Percentiles rank a stretch among this genome's conserved stretches.
These are phyloP conservation scores for Choreutis nemorana DNA, from an alignment of 2,888 invertebrate genomes.

Conservation along the genomic window DNA sequence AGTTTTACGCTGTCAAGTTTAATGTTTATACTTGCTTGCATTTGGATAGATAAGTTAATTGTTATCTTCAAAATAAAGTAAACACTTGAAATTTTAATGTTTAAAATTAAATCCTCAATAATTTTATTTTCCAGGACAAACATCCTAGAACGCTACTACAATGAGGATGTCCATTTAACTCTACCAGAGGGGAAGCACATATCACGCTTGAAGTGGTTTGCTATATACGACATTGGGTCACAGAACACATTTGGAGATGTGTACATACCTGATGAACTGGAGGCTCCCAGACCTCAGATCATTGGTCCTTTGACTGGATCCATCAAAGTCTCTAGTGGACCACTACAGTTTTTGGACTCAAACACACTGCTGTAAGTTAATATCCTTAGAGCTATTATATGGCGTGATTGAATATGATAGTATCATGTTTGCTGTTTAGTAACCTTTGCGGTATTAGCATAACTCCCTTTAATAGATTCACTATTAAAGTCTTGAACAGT, in stretches of 20 bases:
- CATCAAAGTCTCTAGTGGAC: slow-evolving; percentile 71
- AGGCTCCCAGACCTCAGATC: slow-evolving; percentile 78
- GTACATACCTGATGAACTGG: slow-evolving; percentile 89
- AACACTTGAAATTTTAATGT: too few relatives aligned
- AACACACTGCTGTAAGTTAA: slow-evolving; percentile 70
- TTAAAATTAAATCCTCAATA: slow-evolving; percentile 3
- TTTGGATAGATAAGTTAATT: too few relatives aligned
- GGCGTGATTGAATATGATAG: too few relatives aligned
- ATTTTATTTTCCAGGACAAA: slow-evolving; percentile 72
- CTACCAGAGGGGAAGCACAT: slow-evolving; percentile 88
- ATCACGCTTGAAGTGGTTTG: slow-evolving; percentile 88
- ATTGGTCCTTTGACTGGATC: slow-evolving; percentile 35
- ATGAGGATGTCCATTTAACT: slow-evolving; percentile 81
- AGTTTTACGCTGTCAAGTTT: too few relatives aligned
- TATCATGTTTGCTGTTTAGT: too few relatives aligned
- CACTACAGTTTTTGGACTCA: slow-evolving; percentile 80
- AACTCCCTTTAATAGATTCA: too few relatives aligned
- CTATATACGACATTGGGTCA: slow-evolving; percentile 85
- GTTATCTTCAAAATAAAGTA: too few relatives aligned
- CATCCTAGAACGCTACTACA: slow-evolving; percentile 84
- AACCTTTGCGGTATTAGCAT: too few relatives aligned
- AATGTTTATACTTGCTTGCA: too few relatives aligned
- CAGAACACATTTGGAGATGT: slow-evolving; percentile 92
- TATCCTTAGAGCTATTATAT: too few relatives aligned
- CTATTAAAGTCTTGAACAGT: too few relatives aligned